Conservation (phyloP, 1,140 invertebrate species). For the Cotesia chilonis region DNA sequence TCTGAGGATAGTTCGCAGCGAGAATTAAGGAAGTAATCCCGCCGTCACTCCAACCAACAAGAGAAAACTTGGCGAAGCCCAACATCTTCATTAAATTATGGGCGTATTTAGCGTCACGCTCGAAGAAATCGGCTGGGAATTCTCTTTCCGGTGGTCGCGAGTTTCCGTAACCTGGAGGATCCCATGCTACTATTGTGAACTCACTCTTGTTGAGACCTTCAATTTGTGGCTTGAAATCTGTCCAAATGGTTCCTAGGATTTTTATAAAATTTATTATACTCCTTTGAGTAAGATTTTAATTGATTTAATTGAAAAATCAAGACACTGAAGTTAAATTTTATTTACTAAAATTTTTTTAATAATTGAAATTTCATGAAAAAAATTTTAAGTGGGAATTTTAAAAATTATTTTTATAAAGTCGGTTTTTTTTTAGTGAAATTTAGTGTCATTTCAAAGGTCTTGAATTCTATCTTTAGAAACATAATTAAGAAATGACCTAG, state of each 20-base stretch:
- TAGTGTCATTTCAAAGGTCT: no score
- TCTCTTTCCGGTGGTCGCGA: slow-evolving; percentile 80
- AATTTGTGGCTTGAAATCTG: slow-evolving; percentile 84
- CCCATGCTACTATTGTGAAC: slow-evolving; percentile 82
- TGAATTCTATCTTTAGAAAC: no score
- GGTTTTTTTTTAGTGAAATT: no score
- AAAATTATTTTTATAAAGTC: no score
- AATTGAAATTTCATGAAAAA: no score
- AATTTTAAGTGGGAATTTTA: no score
- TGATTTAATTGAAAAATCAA: no score
- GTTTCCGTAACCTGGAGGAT: slow-evolving; percentile 88
- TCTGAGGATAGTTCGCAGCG: slow-evolving; percentile 74
- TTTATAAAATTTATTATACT: background rate
- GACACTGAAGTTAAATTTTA: no score
- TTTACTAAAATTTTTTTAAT: no score
- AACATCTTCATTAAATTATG: slow-evolving; percentile 77
- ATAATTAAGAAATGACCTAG: no score
- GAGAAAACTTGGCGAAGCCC: slow-evolving; percentile 75
- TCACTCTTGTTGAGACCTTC: slow-evolving; percentile 73
- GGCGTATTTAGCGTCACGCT: slow-evolving; percentile 78
- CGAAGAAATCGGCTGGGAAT: slow-evolving; percentile 77
- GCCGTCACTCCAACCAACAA: slow-evolving; percentile 91
- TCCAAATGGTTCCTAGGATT: slow-evolving; percentile 73
- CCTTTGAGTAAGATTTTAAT: no score
- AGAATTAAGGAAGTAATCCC: slow-evolving; percentile 81